Base-by-base conservation (phyloP, 2,113 vertebrate genomes). In the Solenodon paradoxus region DNA sequence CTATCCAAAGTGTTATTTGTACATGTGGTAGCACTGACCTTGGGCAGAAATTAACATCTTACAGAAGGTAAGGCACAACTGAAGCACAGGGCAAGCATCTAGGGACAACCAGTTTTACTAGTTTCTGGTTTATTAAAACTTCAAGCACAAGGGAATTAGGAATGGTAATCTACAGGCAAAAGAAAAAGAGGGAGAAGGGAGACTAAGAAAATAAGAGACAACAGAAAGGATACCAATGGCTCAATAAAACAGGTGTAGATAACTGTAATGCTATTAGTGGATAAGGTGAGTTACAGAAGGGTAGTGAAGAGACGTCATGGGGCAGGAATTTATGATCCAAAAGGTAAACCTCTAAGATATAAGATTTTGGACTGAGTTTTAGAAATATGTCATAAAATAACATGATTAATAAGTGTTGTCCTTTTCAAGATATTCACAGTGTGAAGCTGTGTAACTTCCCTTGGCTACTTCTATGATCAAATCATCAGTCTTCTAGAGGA, bases 61-160 rank as follows among this genome's bases (percentile, higher is more conserved):
- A 82, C 28, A 72, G 22, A 79, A 35, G 12, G 22, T 71, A 94
- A 96, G 93, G 93, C 91, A 92, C 78, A 85, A 74, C 16, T 57
- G 49, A 88, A 75, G 20, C 77, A 74, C 13, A 93, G 35, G 77
- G 28, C 47, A 84, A 90, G 35, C 40, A 66, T 77, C 63, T 47
- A 30, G 68, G 92, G 17, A 93, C n/a, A 49, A 63, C n/a, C 13
- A 68, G 47, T 81, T 57, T 86, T 83, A 85, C 49, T 63, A 88
- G 16, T 78, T 92, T 84, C 68, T 92, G n/a, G 55, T 88, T 94
- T 94, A 42, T 88, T 94, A 19, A 83, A 82, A 74, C 53, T 85
- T 95, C 49, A 90, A 71, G 45, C 38, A 72, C 7, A 69, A 78
- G 38, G 38, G 79, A 84, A 86, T 85, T 63, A 94, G 38, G 38